Base-by-base conservation (phyloP, 1,140 invertebrate genomes). In the Zaprionus davidi region DNA sequence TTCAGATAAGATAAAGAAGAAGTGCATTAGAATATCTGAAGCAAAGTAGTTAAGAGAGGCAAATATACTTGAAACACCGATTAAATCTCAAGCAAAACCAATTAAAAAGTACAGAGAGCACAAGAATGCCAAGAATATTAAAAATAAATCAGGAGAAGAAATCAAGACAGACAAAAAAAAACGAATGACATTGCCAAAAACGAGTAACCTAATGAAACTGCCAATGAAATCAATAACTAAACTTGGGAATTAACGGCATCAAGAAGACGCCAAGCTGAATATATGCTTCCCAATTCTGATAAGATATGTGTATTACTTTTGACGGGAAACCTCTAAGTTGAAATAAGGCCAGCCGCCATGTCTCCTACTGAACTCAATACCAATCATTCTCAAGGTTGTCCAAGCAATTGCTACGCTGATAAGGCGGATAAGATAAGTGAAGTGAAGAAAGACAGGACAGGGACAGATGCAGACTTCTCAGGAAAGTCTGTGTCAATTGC, bases 351-450 rank as follows among this genome's bases (percentile, higher is more conserved):
- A n/a, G 31, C 17, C 46, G 28, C 62, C 12, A 36, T 34, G 20
- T 41, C 36, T 41, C 31, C 20, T 22, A 65, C 38, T 55, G 56
- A 71, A 57, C 53, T 67, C 55, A 67, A 67, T 15, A 28, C 7
- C 51, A 17, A 49, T 28, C 26, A 41, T 22, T 56, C 57, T 75
- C 66, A 75, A 75, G 72, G 72, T 41, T 62, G 66, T 12, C 28
- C 66, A 46, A 46, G 22, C 57, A 62, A 68, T 36, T 60, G 26
- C 36, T 17, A 15, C 6, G 34, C 71, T 74, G 57, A 69, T 74
- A 62, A 70, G 57, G 51, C 41, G 64, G 72, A 75, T 75, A 75
- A 51, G 44, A 49, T 49, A 49, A 5, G 4, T 15, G 13, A 5
- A 34, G 31, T 34, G 9, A 11, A 3, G 3, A 11, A n/a, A 59